Conservation (phyloP, 2,888 invertebrate species). For the Petrolisthes cinctipes region DNA sequence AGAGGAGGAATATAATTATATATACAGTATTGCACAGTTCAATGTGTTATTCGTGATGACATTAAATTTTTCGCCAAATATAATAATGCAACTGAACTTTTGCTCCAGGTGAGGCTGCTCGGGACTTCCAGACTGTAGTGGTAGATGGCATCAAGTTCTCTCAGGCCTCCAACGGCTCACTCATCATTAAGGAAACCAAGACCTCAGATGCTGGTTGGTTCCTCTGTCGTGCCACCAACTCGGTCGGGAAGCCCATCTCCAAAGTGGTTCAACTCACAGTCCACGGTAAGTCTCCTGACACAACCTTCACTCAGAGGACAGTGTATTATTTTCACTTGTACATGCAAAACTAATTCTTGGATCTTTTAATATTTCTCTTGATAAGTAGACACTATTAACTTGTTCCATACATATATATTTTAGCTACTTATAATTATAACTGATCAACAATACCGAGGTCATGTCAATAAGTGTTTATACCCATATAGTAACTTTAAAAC, state of each 20-base stretch:
- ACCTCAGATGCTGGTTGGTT: conserved; percentile 70
- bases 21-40: no score
- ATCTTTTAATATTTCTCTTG: no score
- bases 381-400: no score
- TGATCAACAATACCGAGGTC: no score
- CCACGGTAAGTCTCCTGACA: conserved; percentile 69
- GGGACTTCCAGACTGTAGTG: conserved; percentile 48
- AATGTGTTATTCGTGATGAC: no score
- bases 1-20: not conserved
- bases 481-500: no score
- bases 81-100: no score
- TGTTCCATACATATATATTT: no score
- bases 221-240: conserved; percentile 73
- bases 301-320: not conserved
- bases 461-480: no score
- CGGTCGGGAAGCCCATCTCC: conserved; percentile 69
- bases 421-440: no score
- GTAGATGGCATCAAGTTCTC: conserved; percentile 31
- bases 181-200: conserved; percentile 28
- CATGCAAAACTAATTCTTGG: not conserved
- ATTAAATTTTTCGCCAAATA: not conserved
- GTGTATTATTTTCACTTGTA: not conserved
- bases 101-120: conserved; percentile 22
- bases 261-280: conserved; percentile 71
- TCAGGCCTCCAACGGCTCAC: conserved; percentile 41